Base-by-base conservation (phyloP, 2,888 invertebrate species). In the Cosmia pyralina region DNA sequence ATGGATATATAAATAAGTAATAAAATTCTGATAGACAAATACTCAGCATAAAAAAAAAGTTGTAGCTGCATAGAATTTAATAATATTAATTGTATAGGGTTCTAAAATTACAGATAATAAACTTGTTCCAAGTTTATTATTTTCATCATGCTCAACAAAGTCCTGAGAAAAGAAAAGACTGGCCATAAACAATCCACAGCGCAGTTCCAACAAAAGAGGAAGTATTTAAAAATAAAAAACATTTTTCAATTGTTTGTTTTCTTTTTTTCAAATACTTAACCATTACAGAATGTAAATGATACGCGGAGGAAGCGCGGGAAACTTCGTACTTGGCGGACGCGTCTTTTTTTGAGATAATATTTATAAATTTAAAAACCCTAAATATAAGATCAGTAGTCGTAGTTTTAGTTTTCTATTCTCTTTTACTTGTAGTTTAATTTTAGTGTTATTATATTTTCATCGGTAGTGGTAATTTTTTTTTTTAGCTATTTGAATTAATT, bases 121-220 rank as follows among this genome's bases (percentile, higher is more conserved):
- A 69, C 46, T 48, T 10, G 15, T 34, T 13, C 19, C 59, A 48
- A 44, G 34, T 48, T 66, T 34, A 57, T 19, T 48, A n/a, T 50
- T 50, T 62, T 62, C 41, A n/a, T 60, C 67, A 41, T 50, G 28
- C 46, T 38, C 53, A 22, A 75, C 44, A 15, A 79, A 69, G 22
- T 69, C 55, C 57, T 68, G 60, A 34, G 82, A 81, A 81, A 70
- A 81, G 46, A 73, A 62, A 70, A 44, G 0, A 48, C 66, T 68
- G 68, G 34, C 44, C 60, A 68, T 81, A 81, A 81, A 73, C 68
- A 68, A 77, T 62, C 11, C 11, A 53, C 58, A 50, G 38, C 38
- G 53, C 64, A 81, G 44, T 73, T 81, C 77, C 59, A 68, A 59
- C 60, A 68, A 76, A 77, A 77, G 59, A 72, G 77, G 82, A 84